Percentiles rank a stretch among this genome's conserved stretches.
Conservation (phyloP, 2,888 invertebrate species). For the Heteromyza rotundicornis region DNA sequence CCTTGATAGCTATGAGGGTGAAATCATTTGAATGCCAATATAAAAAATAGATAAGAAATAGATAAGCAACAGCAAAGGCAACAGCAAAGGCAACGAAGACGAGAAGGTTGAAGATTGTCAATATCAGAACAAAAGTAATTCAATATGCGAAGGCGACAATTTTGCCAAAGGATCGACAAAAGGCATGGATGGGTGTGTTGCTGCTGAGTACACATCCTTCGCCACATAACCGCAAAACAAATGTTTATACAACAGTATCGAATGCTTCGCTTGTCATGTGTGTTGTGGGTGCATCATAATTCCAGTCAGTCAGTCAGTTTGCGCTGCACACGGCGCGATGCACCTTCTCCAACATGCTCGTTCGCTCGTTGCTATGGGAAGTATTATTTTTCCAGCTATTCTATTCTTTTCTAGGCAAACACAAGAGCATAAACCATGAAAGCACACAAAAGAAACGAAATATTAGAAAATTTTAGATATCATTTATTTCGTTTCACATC, state of each 20-base stretch:
- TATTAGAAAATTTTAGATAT: conserved; percentile 6
- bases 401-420: conserved; percentile 1
- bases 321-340: not conserved
- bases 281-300: conserved; percentile 20
- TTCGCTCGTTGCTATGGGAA: too few relatives aligned
- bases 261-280: conserved; percentile 45
- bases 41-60: too few relatives aligned
- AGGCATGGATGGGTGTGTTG: not conserved
- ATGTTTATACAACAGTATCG: conserved; percentile 46
- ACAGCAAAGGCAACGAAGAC: too few relatives aligned
- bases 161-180: too few relatives aligned
- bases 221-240: too few relatives aligned
- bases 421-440: not conserved
- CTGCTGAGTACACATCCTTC: not conserved
- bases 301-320: too few relatives aligned
- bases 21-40: too few relatives aligned
- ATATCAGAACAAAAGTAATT: not conserved
- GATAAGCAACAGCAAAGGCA: too few relatives aligned
- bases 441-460: not conserved
- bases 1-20: too few relatives aligned
- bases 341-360: too few relatives aligned
- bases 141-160: not conserved
- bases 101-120: too few relatives aligned
- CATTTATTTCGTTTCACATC: not conserved
- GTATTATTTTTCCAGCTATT: not conserved